phyloP scores from a whole-genome alignment of 2,888 invertebrate genomes.

The Dynastes grantii region DNA sequence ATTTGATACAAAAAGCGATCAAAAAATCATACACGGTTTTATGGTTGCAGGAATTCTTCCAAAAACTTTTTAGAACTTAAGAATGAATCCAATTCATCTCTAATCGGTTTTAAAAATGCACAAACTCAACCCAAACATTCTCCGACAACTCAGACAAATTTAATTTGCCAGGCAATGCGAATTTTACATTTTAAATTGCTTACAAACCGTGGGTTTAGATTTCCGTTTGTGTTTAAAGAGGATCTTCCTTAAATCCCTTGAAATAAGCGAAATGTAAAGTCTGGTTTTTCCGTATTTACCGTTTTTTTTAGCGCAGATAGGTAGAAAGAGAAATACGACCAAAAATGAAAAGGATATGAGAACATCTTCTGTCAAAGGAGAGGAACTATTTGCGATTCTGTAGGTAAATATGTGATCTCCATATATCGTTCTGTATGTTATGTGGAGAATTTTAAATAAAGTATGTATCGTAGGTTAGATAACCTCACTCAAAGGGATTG shows the following conservation, averaged over 20 bases:
- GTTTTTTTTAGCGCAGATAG: not conserved
- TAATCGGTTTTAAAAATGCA: not conserved
- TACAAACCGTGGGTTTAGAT: not conserved
- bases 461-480: too few relatives aligned
- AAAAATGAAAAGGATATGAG: not conserved
- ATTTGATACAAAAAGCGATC: too few relatives aligned
- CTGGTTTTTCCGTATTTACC: not conserved
- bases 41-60: too few relatives aligned
- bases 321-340: not conserved
- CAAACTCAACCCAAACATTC: not conserved
- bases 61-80: not conserved
- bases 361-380: too few relatives aligned
- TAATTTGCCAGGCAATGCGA: not conserved
- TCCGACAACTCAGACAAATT: not conserved
- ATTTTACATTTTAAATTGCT: slow-evolving; percentile 17
- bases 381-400: too few relatives aligned
- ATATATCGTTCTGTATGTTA: too few relatives aligned
- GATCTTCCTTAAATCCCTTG: not conserved
- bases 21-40: too few relatives aligned
- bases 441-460: too few relatives aligned
- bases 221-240: not conserved
- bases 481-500: too few relatives aligned
- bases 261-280: slow-evolving; percentile 12
- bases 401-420: too few relatives aligned
- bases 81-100: not conserved